Evolutionary conservation across 2,888 invertebrate genomes (phyloP).

Genomic region (Tinea trinotella): DNA sequence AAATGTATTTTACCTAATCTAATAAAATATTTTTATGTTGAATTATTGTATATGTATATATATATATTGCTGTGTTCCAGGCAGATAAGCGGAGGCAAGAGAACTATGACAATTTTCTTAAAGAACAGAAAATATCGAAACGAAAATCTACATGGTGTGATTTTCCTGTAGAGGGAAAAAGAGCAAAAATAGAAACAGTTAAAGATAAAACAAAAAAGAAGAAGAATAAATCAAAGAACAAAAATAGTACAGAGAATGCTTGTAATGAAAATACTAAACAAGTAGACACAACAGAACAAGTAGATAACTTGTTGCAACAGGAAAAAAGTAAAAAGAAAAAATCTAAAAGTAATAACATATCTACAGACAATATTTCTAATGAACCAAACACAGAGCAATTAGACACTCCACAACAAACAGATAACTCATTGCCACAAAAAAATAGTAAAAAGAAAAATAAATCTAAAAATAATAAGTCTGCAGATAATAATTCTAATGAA

Average conservation of each 20-base stretch:
- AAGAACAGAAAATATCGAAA: constrained; percentile 58
- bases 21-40: constrained; percentile 11
- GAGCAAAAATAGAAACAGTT: constrained; percentile 28
- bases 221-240: constrained; percentile 8
- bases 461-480: constrained; percentile 24
- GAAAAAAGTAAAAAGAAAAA: constrained; percentile 27
- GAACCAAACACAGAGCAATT: constrained; percentile 20
- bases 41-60: constrained; percentile 1
- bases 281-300: constrained; percentile 19
- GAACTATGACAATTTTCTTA: constrained; percentile 65
- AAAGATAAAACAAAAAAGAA: constrained; percentile 24
- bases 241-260: neutral
- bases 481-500: no score
- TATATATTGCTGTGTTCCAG: constrained; percentile 42
- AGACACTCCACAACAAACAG: no score
- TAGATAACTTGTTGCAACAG: neutral
- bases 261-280: constrained; percentile 5
- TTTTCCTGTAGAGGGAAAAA: constrained; percentile 55
- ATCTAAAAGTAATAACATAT: constrained; percentile 23
- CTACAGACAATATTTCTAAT: constrained; percentile 19
- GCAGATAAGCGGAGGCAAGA: constrained; percentile 62
- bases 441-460: constrained; percentile 26
- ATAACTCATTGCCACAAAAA: constrained; percentile 6
- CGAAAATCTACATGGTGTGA: constrained; percentile 69
- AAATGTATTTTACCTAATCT: neutral